Evolutionary conservation across 2,113 vertebrate genomes (phyloP).

Genomic region (Leucosticte australis): DNA sequence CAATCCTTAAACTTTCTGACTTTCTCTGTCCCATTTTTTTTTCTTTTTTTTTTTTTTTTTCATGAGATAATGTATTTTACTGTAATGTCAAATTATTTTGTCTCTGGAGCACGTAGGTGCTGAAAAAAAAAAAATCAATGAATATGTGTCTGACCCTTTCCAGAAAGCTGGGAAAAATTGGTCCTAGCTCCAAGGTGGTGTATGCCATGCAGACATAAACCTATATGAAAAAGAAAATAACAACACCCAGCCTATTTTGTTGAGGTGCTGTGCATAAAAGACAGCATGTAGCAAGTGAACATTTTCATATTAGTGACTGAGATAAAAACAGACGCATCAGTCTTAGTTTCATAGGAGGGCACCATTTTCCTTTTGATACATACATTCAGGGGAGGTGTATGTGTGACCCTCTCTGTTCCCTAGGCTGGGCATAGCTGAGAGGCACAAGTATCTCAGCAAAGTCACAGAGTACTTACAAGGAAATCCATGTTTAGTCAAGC

Average conservation of each 20-base stretch:
- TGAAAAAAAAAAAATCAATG: not conserved
- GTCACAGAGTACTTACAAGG: not conserved
- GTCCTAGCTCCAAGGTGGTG: not conserved
- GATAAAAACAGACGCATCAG: not conserved
- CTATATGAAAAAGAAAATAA: not conserved
- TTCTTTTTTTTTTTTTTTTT: not conserved
- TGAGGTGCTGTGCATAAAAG: not conserved
- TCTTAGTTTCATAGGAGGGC: not conserved
- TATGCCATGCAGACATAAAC: not conserved
- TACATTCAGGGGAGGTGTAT: not conserved
- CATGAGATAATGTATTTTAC: not conserved
- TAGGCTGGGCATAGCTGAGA: not conserved
- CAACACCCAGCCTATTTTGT: not conserved
- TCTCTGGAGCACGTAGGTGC: not conserved
- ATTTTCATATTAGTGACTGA: not conserved
- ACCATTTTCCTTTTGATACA: not conserved
- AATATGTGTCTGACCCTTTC: not conserved
- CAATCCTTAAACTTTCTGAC: not conserved
- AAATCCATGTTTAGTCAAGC: accelerated
- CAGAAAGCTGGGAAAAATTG: not conserved
- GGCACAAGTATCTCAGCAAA: not conserved
- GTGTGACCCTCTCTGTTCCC: not conserved
- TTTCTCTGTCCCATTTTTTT: accelerated
- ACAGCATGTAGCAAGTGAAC: not conserved
- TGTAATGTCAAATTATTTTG: not conserved